Conservation (phyloP, 2,888 invertebrate genomes). For the Drosophila testacea region DNA sequence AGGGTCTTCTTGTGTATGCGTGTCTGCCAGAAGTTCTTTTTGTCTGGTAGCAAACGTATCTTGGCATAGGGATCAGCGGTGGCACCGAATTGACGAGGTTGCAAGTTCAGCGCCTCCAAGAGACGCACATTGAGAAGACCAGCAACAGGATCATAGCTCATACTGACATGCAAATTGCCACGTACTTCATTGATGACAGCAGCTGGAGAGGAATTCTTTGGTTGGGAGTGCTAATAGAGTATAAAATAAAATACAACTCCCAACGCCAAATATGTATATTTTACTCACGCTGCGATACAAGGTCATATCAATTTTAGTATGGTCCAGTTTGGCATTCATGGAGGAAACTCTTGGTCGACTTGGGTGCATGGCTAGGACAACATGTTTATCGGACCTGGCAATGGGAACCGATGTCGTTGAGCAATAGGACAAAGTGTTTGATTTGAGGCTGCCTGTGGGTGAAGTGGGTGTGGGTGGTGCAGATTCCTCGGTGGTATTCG, state of each 20-base stretch:
- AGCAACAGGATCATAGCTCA: slow-evolving; percentile 88
- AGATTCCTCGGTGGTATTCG: slow-evolving; percentile 83
- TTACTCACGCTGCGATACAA: slow-evolving; percentile 86
- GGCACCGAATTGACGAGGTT: slow-evolving; percentile 87
- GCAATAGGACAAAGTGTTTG: slow-evolving; percentile 84
- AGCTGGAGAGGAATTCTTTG: slow-evolving; percentile 80
- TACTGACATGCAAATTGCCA: slow-evolving; percentile 88
- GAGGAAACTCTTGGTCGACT: slow-evolving; percentile 86
- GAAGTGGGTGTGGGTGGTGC: slow-evolving; percentile 85
- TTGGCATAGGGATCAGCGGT: slow-evolving; percentile 89
- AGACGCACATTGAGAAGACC: slow-evolving; percentile 88
- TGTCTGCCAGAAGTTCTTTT: slow-evolving; percentile 88
- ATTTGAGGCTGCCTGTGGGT: slow-evolving; percentile 85
- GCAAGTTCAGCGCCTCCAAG: slow-evolving; percentile 88
- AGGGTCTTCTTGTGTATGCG: slow-evolving; percentile 88
- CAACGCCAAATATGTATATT: neutral
- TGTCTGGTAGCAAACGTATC: slow-evolving; percentile 87
- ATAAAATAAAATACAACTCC: neutral
- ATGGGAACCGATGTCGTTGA: slow-evolving; percentile 84
- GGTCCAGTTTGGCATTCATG: slow-evolving; percentile 89
- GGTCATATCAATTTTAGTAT: slow-evolving; percentile 87
- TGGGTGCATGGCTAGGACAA: slow-evolving; percentile 86
- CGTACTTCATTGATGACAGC: slow-evolving; percentile 86
- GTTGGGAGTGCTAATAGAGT: slow-evolving; percentile 71
- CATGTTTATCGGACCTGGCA: slow-evolving; percentile 86